Evolutionary conservation across 1,140 invertebrate genomes (phyloP), one percentile per base, ranked within the genome.

Genomic region (Bilobella aurantiaca): DNA sequence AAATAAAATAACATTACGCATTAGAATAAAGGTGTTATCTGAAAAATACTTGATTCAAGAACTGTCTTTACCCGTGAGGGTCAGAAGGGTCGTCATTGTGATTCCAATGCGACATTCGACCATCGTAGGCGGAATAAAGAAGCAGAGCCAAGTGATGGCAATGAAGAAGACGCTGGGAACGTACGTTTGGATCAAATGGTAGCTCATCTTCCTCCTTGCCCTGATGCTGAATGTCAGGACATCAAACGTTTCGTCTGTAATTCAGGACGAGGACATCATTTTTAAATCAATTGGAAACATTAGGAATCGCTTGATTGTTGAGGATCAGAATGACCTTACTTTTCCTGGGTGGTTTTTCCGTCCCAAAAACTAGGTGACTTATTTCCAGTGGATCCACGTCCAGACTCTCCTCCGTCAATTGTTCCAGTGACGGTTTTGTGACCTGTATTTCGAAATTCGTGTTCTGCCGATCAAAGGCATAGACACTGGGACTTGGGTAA

Each of bases 111-210:
- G 28, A 25, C 21, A 32, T 34, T 47, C 58, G 2, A 59, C 31
- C 21, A 58, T 60, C 21, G 47, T 34, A 2, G 57, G 57, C 5
- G 66, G 62, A 1, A 67, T 30, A 28, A 67, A 42, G 37, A 67
- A 67, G 30, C 61, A 63, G 1, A 67, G 56, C 69, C 69, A 70
- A 27, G 65, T 67, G 2, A 70, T 62, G 1, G 66, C 46, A 49
- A 70, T 65, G 53, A 70, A 70, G 49, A 70, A 65, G n/a, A 62
- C 34, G 29, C 63, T 65, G 1, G 65, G 69, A 2, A 70, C 21
- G 47, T 70, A 70, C 0, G 69, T 70, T 29, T 70, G 69, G 0
- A 70, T 16, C 18, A 70, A 30, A 47, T 70, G 69, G 27, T 57
- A 70, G 27, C 65, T 67, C 3, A 70, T 29, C 58, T 70, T 70